Conservation (phyloP, 2,888 invertebrate genomes). For the Pammene aurita region DNA sequence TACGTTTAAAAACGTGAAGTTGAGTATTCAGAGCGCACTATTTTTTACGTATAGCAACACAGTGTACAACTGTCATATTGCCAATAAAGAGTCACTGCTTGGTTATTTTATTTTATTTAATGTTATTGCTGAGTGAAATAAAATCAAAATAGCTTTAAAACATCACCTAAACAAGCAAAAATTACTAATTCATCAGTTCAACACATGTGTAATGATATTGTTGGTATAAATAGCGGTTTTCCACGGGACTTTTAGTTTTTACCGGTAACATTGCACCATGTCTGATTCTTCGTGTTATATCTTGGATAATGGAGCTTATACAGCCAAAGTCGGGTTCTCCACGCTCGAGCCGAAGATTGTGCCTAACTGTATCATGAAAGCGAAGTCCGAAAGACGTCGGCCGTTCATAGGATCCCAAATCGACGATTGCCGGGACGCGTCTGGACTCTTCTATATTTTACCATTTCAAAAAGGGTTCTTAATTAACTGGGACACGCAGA, state of each 20-base stretch:
- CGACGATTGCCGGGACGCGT: slow-evolving; percentile 97
- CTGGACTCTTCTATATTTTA: slow-evolving; percentile 95
- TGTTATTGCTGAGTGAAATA: not conserved
- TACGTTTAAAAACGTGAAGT: not conserved
- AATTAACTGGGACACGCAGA: slow-evolving; percentile 98
- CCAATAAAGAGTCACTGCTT: not conserved
- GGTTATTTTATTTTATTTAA: not conserved
- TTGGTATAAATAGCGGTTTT: not conserved
- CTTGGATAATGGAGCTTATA: slow-evolving; percentile 94
- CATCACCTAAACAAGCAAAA: not conserved
- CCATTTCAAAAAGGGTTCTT: slow-evolving; percentile 98
- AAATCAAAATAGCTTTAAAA: slow-evolving; percentile 2
- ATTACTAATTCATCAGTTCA: not conserved
- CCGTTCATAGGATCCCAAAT: slow-evolving; percentile 96
- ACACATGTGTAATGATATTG: slow-evolving; percentile 1
- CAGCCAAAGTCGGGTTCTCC: slow-evolving; percentile 93
- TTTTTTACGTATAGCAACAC: slow-evolving; percentile 16
- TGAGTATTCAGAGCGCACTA: not conserved
- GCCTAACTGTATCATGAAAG: slow-evolving; percentile 99
- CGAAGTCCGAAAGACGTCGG: slow-evolving; percentile 96
- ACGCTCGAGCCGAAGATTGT: slow-evolving; percentile 88
- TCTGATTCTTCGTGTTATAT: slow-evolving; percentile 83
- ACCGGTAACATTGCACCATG: slow-evolving; percentile 53
- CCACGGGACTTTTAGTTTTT: slow-evolving; percentile 51
- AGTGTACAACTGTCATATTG: slow-evolving; percentile 10